Evolutionary conservation across 2,888 invertebrate species (phyloP).

Genomic region (Trachelus iudaicus): DNA sequence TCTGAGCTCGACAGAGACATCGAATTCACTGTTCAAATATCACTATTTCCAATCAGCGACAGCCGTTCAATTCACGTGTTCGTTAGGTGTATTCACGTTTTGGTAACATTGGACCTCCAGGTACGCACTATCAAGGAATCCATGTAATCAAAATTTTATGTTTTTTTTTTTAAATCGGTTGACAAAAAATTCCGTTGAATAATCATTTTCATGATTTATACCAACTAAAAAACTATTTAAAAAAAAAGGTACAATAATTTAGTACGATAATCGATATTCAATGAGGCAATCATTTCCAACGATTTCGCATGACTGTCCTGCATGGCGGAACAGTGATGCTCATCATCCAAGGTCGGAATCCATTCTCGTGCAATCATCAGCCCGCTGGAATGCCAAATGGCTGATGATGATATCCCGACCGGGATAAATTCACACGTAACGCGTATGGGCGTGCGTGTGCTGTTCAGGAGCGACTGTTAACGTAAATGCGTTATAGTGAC

Average conservation of each 20-base stretch:
- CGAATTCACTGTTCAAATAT: not conserved
- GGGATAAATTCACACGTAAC: not conserved
- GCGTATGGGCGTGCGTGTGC: too few species aligned
- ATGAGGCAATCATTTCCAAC: not conserved
- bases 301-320: not conserved
- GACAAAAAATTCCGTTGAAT: not conserved
- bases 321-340: not conserved
- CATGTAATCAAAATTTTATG: not conserved
- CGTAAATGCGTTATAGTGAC: not conserved
- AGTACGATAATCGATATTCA: not conserved
- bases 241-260: too few species aligned
- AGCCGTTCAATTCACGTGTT: not conserved
- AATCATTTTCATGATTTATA: not conserved
- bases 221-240: too few species aligned
- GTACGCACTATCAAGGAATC: not conserved
- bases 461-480: not conserved
- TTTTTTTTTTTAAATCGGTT: not conserved
- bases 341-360: not conserved
- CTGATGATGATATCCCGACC: not conserved
- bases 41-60: not conserved
- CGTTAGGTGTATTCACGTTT: not conserved
- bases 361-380: not conserved
- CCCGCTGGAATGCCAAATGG: not conserved
- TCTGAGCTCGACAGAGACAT: not conserved
- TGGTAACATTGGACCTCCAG: not conserved